phyloP scores from a whole-genome alignment of 1,140 invertebrate genomes.

The Apis mellifera region Amel_HAv3.1 CM009940.2:7834001-7834500 shows the following conservation, averaged over 20 bases:
- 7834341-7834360: constrained; percentile 11
- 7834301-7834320: constrained; percentile 8
- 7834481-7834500: neutral
- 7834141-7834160: constrained; percentile 69
- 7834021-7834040: constrained; percentile 78
- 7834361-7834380: constrained; percentile 1
- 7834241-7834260: constrained; percentile 71
- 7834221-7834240: constrained; percentile 75
- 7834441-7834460: neutral
- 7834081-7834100: constrained; percentile 70
- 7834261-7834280: constrained; percentile 22
- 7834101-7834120: constrained; percentile 72
- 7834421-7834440: neutral
- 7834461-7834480: too few relatives aligned
- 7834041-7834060: constrained; percentile 77
- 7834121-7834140: constrained; percentile 78
- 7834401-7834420: too few relatives aligned
- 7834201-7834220: constrained; percentile 73
- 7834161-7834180: constrained; percentile 69
- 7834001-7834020: constrained; percentile 61
- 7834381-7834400: too few relatives aligned
- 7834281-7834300: too few relatives aligned
- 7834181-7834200: constrained; percentile 66
- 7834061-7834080: constrained; percentile 66
- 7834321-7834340: constrained; percentile 43